Evolutionary conservation across 2,113 vertebrate genomes (phyloP).

Genomic region (Centropus unirufus): DNA sequence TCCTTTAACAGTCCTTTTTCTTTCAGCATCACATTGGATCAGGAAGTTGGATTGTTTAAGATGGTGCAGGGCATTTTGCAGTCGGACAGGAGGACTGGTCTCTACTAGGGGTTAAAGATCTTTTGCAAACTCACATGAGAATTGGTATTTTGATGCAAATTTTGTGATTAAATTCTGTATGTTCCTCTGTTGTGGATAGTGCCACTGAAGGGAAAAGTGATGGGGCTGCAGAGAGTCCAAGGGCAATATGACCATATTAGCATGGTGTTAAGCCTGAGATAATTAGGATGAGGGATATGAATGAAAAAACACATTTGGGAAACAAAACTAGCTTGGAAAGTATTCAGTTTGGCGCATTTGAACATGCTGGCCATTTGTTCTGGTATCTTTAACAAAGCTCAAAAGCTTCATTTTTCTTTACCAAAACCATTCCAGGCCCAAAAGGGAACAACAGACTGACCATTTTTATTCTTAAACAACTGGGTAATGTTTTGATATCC

Average conservation of each 20-base stretch:
- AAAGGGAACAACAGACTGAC: neutral
- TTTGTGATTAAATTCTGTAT: neutral
- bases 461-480: neutral
- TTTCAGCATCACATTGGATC: fast-evolving
- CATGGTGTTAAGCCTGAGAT: neutral
- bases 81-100: neutral
- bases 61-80: neutral
- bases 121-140: neutral
- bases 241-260: neutral
- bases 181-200: neutral
- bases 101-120: neutral
- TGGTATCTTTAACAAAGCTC: neutral
- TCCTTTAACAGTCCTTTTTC: neutral
- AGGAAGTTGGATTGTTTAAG: neutral
- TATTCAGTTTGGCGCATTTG: neutral
- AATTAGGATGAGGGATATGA: neutral
- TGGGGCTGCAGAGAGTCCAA: neutral
- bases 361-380: neutral
- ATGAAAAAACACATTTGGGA: neutral
- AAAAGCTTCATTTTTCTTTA: neutral
- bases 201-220: neutral
- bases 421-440: neutral
- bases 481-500: neutral
- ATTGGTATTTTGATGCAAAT: neutral
- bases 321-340: neutral